These are phyloP conservation scores for Leucophora obtusa DNA, from an alignment of 2,888 invertebrate genomes.

Conservation along the genomic window DNA sequence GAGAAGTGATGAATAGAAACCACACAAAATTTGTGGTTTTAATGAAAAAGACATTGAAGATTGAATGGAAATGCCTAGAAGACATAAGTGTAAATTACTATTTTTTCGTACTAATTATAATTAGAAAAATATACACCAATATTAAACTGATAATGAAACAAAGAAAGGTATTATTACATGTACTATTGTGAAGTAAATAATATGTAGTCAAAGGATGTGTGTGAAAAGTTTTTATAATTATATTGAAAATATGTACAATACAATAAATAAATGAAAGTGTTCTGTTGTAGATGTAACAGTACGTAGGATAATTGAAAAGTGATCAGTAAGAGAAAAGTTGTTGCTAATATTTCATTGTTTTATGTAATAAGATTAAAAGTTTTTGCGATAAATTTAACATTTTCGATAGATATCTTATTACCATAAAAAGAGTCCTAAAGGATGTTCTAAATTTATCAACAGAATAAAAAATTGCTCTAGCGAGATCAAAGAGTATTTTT, in stretches of 20 bases:
- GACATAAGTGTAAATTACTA: constrained; percentile 52
- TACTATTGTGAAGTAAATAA: background rate
- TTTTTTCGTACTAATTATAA: constrained; percentile 19
- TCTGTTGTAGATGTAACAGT: background rate
- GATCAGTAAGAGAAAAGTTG: no score
- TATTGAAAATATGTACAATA: constrained; percentile 1
- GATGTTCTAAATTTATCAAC: no score
- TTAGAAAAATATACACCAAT: background rate
- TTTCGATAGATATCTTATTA: no score
- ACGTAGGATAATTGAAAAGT: background rate
- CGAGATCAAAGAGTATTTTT: no score
- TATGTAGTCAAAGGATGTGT: background rate
- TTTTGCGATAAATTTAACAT: no score
- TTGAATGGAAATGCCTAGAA: constrained; percentile 49
- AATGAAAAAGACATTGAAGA: constrained; percentile 27
- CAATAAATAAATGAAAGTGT: constrained; percentile 15
- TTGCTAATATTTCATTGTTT: no score
- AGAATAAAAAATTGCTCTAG: no score
- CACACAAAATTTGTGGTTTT: constrained; percentile 25
- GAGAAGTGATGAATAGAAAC: constrained; percentile 30
- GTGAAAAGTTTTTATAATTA: constrained; percentile 10
- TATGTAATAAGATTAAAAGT: no score
- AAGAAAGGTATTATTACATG: background rate
- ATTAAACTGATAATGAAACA: constrained; percentile 24
- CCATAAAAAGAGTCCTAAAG: no score